phyloP scores from a whole-genome alignment of 2,888 invertebrate species.

The Melanchra persicariae region DNA sequence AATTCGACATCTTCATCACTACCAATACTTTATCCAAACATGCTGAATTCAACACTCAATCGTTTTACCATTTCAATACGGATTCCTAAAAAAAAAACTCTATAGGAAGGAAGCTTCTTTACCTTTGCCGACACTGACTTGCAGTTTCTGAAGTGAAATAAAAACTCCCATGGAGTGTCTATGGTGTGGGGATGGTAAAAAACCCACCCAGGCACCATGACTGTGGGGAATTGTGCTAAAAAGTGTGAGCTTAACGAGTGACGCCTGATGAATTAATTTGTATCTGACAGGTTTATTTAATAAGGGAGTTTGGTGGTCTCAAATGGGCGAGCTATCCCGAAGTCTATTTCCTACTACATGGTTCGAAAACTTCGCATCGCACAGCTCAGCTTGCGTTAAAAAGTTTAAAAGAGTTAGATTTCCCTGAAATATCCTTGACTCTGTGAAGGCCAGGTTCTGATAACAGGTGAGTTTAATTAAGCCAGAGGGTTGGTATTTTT shows the following conservation, averaged over 20 bases:
- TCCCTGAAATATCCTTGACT: background rate
- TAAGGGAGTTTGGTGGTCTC: constrained; percentile 31
- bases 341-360: background rate
- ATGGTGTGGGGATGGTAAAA: constrained; percentile 63
- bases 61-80: constrained; percentile 18
- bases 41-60: constrained; percentile 4
- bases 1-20: background rate
- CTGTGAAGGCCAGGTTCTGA: background rate
- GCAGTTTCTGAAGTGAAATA: constrained; percentile 64
- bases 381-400: background rate
- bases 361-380: background rate
- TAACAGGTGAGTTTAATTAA: background rate
- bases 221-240: constrained; percentile 69
- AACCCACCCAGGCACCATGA: constrained; percentile 77
- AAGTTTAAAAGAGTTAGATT: background rate
- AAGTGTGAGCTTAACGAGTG: constrained; percentile 78
- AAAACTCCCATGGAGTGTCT: constrained; percentile 69
- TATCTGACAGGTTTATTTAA: constrained; percentile 74
- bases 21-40: constrained; percentile 19
- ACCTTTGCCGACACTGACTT: constrained; percentile 82
- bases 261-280: constrained; percentile 82
- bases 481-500: too few relatives aligned
- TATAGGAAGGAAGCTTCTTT: constrained; percentile 79
- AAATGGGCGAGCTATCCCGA: background rate
- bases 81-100: constrained; percentile 32